Evolutionary conservation across 2,888 invertebrate species (phyloP).

Genomic region (Phaedon cochleariae): DNA sequence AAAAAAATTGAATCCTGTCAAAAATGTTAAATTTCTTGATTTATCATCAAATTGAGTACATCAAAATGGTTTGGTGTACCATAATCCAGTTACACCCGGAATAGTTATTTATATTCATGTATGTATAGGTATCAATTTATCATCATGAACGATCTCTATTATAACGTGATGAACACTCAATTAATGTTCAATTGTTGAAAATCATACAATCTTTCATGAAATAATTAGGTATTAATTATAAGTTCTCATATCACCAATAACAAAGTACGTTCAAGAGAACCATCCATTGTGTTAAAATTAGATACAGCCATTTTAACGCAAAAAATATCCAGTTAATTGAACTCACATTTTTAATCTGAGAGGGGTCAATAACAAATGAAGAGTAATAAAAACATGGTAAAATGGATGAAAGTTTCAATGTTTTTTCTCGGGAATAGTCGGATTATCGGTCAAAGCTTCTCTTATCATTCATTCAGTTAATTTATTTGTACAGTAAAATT

Average conservation of each 20-base stretch:
- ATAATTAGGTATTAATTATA: conserved; percentile 41
- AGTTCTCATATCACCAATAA: conserved; percentile 45
- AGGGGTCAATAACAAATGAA: conserved; percentile 57
- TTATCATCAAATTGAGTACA: too few species aligned
- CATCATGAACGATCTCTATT: background rate
- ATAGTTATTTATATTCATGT: too few species aligned
- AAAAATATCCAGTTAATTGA: conserved; percentile 56
- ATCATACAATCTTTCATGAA: conserved; percentile 32
- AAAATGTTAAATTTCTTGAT: too few species aligned
- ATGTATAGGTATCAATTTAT: too few species aligned
- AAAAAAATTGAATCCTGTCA: too few species aligned
- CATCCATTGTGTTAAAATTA: conserved; percentile 57
- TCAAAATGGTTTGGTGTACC: too few species aligned
- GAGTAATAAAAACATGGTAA: conserved; percentile 50
- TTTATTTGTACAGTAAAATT: conserved; percentile 1
- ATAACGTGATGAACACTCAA: background rate
- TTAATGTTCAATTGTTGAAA: background rate
- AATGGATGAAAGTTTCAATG: conserved; percentile 43
- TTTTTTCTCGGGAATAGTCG: conserved; percentile 53
- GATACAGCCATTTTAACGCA: conserved; percentile 49
- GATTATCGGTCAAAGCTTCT: conserved; percentile 60
- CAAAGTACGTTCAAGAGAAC: conserved; percentile 53
- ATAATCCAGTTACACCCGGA: too few species aligned
- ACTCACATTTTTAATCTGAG: conserved; percentile 56
- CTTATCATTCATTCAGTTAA: conserved; percentile 43